Evolutionary conservation across 2,888 invertebrate species (phyloP).

Genomic region (Chironomus tentans): DNA sequence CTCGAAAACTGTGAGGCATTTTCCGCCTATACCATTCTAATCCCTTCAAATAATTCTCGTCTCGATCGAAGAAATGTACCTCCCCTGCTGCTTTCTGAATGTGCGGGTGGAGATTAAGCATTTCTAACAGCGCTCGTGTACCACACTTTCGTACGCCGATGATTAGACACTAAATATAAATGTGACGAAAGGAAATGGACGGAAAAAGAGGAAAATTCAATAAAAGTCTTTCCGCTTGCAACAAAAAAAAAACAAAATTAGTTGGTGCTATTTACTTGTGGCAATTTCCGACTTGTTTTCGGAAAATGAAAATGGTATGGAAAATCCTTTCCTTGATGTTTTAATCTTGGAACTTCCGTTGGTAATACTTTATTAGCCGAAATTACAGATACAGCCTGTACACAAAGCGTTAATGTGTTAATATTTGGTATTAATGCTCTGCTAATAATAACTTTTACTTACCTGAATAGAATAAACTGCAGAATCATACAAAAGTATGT

Average conservation of each 20-base stretch:
- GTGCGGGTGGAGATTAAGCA: conserved; percentile 87
- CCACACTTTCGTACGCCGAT: conserved; percentile 96
- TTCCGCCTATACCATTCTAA: conserved; percentile 91
- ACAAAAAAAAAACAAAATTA: neutral
- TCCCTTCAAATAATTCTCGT: conserved; percentile 84
- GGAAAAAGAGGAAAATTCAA: conserved; percentile 22
- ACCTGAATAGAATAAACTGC: conserved; percentile 71
- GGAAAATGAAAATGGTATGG: conserved; percentile 50
- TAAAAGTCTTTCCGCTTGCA: neutral
- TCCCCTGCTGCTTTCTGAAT: conserved; percentile 90
- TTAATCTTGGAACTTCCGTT: conserved; percentile 35
- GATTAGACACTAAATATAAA: conserved; percentile 60
- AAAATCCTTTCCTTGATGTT: conserved; percentile 40
- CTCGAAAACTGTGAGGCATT: conserved; percentile 87
- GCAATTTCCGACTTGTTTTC: conserved; percentile 53
- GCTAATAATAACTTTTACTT: conserved; percentile 13
- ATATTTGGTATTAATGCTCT: neutral
- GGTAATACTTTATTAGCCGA: conserved; percentile 46
- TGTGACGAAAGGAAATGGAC: neutral
- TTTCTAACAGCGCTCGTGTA: conserved; percentile 90
- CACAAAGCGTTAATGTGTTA: neutral
- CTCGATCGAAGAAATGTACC: conserved; percentile 94
- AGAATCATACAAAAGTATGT: conserved; percentile 69
- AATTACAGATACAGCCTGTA: conserved; percentile 50
- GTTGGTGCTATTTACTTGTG: conserved; percentile 42